Base-by-base conservation (phyloP, 2,888 invertebrate genomes). In the Nomada flava region DNA sequence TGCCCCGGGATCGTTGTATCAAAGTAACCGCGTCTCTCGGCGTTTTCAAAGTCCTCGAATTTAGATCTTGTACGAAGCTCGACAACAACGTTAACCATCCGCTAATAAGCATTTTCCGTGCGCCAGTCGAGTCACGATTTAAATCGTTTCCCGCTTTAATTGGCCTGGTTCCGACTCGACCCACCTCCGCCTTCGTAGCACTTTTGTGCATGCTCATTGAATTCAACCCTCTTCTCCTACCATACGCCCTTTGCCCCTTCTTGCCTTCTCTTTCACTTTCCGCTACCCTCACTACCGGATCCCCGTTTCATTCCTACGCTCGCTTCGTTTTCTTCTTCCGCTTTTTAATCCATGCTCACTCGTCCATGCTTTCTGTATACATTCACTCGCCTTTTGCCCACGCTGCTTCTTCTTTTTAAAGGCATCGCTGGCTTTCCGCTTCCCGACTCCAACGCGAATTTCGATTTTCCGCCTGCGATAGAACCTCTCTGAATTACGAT, bases 91-190 rank as follows among this genome's bases (percentile, higher is more conserved):
- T 65, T 71, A 85, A 87, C 78, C 65, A 79, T 47, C 73, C 71
- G 77, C 70, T 85, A 89, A 89, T 83, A 89, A 88, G 83, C 88
- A 44, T 84, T 88, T 83, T 69, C 76, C 75, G 57, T 55, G 76
- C 68, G 50, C 68, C 63, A 57, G 59, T 36, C 18, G 29, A 79
- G 83, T 72, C 62, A 57, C 62, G 78, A 84, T 85, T 85, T 82
- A 79, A 76, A 74, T 76, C 72, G 79, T 85, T 84, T 88, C 78
- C 84, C 65, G 64, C 76, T 86, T 87, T 85, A 88, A 87, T 88
- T 87, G 82, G 82, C 73, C 72, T 77, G 50, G 26, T 72, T 62
- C 68, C 50, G 62, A 59, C 42, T 53, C 71, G 59, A 73, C 71
- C 47, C 11, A 15, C 53, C 47, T 18, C 44, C 36, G 15, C 20